Base-by-base conservation (phyloP, 1,140 invertebrate genomes). In the Ceratina japonica region DNA sequence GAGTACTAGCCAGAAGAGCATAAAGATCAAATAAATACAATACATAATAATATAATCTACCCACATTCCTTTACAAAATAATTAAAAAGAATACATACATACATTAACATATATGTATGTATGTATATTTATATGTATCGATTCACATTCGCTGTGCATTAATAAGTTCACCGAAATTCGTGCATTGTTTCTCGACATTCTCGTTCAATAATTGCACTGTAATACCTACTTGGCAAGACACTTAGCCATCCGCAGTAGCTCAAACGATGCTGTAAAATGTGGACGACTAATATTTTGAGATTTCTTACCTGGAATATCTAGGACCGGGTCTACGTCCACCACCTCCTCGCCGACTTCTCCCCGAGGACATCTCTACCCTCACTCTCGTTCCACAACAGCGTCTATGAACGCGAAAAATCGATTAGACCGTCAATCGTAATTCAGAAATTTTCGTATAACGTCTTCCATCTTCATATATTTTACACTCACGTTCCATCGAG, bases 401-500 rank as follows among this genome's bases (percentile, higher is more conserved):
- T 71, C 96, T 97, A 82, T 31, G 93, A 91, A 75, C 10, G 76
- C 44, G 13, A 56, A 56, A 18, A 16, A 56, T 56, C 10, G 2
- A 44, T 44, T 44, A 44, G 37, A 44, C 5, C 10, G 10, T 8
- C 10, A 8, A 10, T 44, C 37, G 5, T 44, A 44, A 44, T 10
- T 2, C 10, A 44, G 5, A 44, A 44, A 44, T 44, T 44, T 44
- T 10, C 5, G 10, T 10, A 8, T 44, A 44, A 44, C 37, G 10
- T 44, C 10, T 44, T 10, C 10, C 10, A 7, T 8, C 0, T 58
- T 49, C 0, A 27, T 24, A 68, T 44, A 10, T 8, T 44, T 44
- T 8, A 61, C 77, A 94, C 96, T 95, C 94, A 97, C 96, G 96
- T 97, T 94, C 98, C 98, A 94, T 99, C 98, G 76, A 99, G 93